These are phyloP conservation scores for Laterallus jamaicensis DNA, from an alignment of 2,113 vertebrate species.

Conservation along the genomic window DNA sequence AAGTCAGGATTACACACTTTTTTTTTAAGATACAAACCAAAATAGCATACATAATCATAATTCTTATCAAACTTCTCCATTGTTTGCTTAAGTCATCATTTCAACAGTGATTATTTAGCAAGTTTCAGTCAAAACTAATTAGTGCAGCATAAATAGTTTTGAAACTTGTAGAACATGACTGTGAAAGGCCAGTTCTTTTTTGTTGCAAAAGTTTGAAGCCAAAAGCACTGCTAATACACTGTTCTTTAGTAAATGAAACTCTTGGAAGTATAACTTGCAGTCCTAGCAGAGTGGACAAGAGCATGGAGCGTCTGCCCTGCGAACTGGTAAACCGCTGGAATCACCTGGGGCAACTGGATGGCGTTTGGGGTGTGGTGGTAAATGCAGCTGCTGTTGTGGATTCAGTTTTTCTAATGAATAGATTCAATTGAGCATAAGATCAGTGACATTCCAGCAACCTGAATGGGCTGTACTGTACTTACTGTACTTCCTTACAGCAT, in stretches of 20 bases:
- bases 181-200: background rate
- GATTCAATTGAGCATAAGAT: conserved; percentile 61
- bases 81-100: conserved; percentile 41
- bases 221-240: background rate
- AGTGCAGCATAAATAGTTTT: background rate
- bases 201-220: background rate
- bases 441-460: conserved; percentile 54
- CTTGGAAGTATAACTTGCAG: background rate
- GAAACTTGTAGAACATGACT: background rate
- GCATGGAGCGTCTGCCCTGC: background rate
- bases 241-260: background rate
- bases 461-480: conserved; percentile 59
- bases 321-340: conserved; percentile 19
- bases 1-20: background rate
- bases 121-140: conserved; percentile 22
- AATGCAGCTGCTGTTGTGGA: conserved; percentile 47
- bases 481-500: conserved; percentile 28
- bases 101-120: conserved; percentile 21
- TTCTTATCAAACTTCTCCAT: conserved; percentile 3
- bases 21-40: background rate
- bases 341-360: conserved; percentile 45
- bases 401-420: conserved; percentile 53
- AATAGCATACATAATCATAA: background rate
- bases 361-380: background rate
- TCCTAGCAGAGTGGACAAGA: background rate